A percentile compares a stretch with the other conserved stretches of the same genome.
Conservation (phyloP, 1,140 invertebrate genomes). For the Drosophila ananassae region DNA sequence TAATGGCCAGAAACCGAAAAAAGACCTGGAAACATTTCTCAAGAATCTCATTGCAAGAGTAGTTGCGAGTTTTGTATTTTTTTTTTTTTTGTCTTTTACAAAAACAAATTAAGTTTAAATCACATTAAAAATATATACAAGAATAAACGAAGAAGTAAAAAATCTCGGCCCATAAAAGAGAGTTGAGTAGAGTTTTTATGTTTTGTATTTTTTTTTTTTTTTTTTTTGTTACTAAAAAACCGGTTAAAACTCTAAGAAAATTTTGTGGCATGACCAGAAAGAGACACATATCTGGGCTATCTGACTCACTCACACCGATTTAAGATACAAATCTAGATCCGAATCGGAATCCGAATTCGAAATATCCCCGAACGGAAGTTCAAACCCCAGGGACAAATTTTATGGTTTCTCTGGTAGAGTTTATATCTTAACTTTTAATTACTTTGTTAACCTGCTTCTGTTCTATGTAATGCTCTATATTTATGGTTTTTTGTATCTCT, state of each 20-base stretch:
- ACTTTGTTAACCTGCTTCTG: slow-evolving; percentile 17
- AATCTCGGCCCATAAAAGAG: slow-evolving; percentile 47
- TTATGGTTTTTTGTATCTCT: background rate
- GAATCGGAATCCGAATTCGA: slow-evolving; percentile 14
- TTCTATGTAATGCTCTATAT: slow-evolving; percentile 20
- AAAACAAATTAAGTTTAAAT: slow-evolving; percentile 70
- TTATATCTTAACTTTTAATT: slow-evolving; percentile 25
- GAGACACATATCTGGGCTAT: background rate
- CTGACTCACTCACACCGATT: slow-evolving; percentile 21
- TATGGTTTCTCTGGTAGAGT: slow-evolving; percentile 23
- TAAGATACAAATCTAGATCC: slow-evolving; percentile 44
- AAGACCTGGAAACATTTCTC: slow-evolving; percentile 47
- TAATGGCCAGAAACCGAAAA: slow-evolving; percentile 15
- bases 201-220: too few relatives aligned
- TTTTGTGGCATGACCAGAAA: slow-evolving; percentile 37
- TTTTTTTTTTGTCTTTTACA: slow-evolving; percentile 23
- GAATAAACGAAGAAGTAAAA: slow-evolving; percentile 36
- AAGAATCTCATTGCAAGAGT: slow-evolving; percentile 57
- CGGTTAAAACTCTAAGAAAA: slow-evolving; percentile 54
- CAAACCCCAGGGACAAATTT: slow-evolving; percentile 20
- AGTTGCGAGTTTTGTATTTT: slow-evolving; percentile 18
- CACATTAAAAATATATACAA: slow-evolving; percentile 52
- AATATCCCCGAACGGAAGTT: slow-evolving; percentile 32
- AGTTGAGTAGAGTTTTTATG: slow-evolving; percentile 20
- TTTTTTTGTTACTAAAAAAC: slow-evolving; percentile 41